These are phyloP conservation scores for Sinocyclocheilus grahami DNA, from an alignment of 2,113 vertebrate genomes.

Conservation along the genomic window DNA sequence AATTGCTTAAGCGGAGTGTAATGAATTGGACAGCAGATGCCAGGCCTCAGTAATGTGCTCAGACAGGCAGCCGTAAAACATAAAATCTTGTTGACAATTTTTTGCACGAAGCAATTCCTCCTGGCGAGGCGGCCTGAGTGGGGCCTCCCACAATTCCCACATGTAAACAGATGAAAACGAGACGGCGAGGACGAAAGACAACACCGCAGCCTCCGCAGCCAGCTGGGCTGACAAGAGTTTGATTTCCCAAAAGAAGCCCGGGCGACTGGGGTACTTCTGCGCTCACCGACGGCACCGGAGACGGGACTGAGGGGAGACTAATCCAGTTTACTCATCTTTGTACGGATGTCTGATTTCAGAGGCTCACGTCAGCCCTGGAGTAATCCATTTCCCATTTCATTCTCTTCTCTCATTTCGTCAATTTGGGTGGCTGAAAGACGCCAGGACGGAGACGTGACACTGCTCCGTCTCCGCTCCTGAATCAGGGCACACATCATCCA, in stretches of 20 bases:
- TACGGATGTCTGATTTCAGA: constrained; percentile 50
- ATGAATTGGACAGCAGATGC: constrained; percentile 56
- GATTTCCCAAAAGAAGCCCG: constrained; percentile 51
- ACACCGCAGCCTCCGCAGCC: constrained; percentile 37
- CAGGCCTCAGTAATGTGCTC: constrained; percentile 47
- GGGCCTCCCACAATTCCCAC: constrained; percentile 43
- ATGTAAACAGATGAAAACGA: constrained; percentile 58
- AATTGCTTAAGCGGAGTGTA: constrained; percentile 58
- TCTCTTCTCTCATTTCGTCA: constrained; percentile 40
- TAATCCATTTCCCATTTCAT: constrained; percentile 52
- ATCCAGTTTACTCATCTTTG: constrained; percentile 61
- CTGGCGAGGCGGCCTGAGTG: constrained; percentile 35
- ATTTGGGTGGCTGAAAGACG: constrained; percentile 22
- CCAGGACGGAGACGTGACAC: not conserved
- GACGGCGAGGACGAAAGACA: constrained; percentile 38
- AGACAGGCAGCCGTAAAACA: constrained; percentile 57
- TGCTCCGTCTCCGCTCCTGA: no score
- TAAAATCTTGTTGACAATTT: constrained; percentile 55
- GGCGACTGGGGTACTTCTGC: constrained; percentile 17
- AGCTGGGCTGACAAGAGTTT: constrained; percentile 52
- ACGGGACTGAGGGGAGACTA: constrained; percentile 41
- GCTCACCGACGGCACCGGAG: not conserved
- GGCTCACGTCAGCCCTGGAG: constrained; percentile 33
- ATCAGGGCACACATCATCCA: no score
- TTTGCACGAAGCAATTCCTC: constrained; percentile 54